Evolutionary conservation across 2,113 vertebrate genomes (phyloP).

Genomic region (Columbina picui): DNA sequence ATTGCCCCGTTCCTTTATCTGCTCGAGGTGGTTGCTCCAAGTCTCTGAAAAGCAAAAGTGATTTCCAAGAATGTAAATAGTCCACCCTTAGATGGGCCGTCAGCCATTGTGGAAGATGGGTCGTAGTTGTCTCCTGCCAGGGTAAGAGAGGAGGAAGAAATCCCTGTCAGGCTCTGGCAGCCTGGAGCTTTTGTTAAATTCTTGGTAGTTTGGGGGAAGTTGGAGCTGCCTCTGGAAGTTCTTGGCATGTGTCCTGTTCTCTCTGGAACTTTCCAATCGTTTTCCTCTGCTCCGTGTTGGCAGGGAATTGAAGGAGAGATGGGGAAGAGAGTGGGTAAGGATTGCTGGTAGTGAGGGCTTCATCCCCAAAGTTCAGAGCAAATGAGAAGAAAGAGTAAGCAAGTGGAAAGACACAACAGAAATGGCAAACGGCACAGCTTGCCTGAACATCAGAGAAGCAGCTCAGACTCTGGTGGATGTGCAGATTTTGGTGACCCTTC

Average conservation of each 20-base stretch:
- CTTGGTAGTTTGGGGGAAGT: background rate
- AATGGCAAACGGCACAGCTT: background rate
- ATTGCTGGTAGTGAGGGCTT: background rate
- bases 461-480: background rate
- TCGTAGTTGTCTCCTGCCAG: background rate
- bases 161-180: background rate
- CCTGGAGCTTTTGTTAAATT: background rate
- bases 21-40: background rate
- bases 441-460: background rate
- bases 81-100: background rate
- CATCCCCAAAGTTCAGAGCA: background rate
- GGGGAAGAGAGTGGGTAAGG: background rate
- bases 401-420: background rate
- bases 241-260: background rate
- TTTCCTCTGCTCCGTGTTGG: background rate
- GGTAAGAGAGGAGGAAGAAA: background rate
- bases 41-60: background rate
- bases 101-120: background rate
- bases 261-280: background rate
- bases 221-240: constrained; percentile 45
- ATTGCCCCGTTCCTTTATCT: background rate
- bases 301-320: background rate
- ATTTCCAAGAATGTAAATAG: background rate
- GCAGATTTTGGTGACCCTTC: background rate
- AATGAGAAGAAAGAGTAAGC: background rate